Evolutionary conservation across 2,797 vertebrate genomes (phyloP), one percentile per base, ranked within the genome.

Genomic region (Pangasius krempfi): DNA sequence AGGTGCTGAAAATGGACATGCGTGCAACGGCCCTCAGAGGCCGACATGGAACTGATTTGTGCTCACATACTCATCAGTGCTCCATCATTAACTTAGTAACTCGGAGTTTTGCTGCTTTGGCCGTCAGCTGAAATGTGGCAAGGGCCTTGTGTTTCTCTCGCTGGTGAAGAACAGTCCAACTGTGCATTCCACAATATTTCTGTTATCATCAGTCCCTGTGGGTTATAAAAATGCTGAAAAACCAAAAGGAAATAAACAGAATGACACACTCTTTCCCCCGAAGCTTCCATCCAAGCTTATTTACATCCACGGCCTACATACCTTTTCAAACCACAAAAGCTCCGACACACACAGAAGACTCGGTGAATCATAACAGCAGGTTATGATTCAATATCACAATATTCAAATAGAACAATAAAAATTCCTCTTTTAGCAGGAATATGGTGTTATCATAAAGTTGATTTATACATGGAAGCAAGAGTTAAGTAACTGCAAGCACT

Each of bases 221-320:
- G 92, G 89, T 93, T 95, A 93, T 90, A 94, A 94, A 93, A 93
- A 92, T 94, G 90, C 92, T 92, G 75, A 86, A 91, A 92, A 92
- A 90, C 89, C 92, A 91, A 93, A 93, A 93, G 92, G 93, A 94
- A 95, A 94, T 89, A 94, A 95, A 95, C 93, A 94, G 86, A 92
- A 94, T 93, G 93, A 94, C 92, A 93, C 93, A 92, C 87, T 89
- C 90, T 94, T 94, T 94, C 93, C 93, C 93, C 87, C 58, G 89
- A 90, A 80, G 88, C 64, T 20, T 52, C 75, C 91, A 68, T 80
- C 80, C 88, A 73, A 88, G 44, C 83, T 54, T 84, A 87, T 87
- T 81, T 81, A 66, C 60, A 81, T 81, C 47, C 22, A 44, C 30
- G 27, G 44, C 33, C 73, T 86, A 37, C 72, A 86, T 86, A 73